A percentile compares a stretch with the other conserved stretches of the same genome.
Evolutionary conservation across 64 coral and sea anemone genomes (phyloP).

Genomic region (Dendronephthya gigantea): DNA sequence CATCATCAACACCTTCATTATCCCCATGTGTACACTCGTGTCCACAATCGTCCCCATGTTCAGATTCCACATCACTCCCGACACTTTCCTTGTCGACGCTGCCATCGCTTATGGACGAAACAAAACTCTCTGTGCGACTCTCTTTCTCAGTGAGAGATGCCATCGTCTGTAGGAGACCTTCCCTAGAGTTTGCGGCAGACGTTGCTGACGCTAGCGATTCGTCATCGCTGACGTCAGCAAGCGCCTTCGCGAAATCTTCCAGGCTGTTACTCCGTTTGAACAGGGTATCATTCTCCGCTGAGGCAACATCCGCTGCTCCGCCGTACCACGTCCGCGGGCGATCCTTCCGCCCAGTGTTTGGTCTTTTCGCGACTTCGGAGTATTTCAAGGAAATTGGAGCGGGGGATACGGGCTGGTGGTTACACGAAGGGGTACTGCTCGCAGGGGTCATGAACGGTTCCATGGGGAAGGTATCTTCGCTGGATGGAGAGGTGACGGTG

Average conservation of each 20-base stretch:
- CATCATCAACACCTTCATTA: background rate
- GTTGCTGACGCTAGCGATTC: background rate
- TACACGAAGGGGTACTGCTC: background rate
- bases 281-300: background rate
- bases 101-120: background rate
- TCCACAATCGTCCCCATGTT: background rate
- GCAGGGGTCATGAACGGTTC: background rate
- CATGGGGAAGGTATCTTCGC: background rate
- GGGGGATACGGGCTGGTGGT: background rate
- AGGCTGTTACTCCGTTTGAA: background rate
- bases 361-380: background rate
- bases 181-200: background rate
- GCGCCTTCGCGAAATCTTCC: background rate
- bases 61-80: too few relatives aligned
- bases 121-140: background rate
- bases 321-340: background rate
- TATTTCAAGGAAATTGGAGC: background rate
- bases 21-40: background rate
- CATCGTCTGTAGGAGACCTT: background rate
- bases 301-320: background rate
- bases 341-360: background rate
- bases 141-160: background rate
- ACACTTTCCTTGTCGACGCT: background rate
- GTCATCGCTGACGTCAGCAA: background rate
- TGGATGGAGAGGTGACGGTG: background rate